phyloP scores from a whole-genome alignment of 2,797 vertebrate species.

The Saxicola maurus region DNA sequence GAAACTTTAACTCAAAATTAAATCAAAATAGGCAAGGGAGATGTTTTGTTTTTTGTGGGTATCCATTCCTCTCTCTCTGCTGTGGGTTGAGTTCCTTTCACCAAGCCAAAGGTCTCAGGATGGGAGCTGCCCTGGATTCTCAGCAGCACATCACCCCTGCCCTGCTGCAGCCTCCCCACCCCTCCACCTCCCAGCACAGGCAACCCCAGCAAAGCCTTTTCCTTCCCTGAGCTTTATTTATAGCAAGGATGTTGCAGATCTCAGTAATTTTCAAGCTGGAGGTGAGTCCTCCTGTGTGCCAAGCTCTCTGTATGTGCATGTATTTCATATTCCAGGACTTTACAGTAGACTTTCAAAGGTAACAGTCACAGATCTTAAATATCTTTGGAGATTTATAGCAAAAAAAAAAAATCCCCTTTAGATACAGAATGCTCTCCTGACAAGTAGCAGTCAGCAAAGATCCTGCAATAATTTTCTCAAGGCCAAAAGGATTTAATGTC shows the following conservation, averaged over 20 bases:
- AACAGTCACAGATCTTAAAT: not conserved
- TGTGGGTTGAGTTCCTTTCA: accelerated
- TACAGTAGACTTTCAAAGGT: not conserved
- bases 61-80: not conserved
- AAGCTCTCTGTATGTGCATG: accelerated
- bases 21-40: not conserved
- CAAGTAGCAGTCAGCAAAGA: not conserved
- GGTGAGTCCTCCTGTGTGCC: not conserved
- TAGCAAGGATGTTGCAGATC: not conserved
- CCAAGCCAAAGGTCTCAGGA: accelerated
- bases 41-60: not conserved
- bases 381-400: not conserved
- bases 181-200: not conserved
- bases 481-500: not conserved
- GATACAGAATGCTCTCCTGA: not conserved
- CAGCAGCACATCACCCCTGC: not conserved
- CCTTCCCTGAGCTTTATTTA: not conserved
- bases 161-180: not conserved
- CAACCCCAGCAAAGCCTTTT: not conserved
- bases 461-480: not conserved
- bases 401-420: not conserved
- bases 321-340: not conserved
- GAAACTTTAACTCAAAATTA: not conserved
- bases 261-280: not conserved
- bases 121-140: not conserved